phyloP scores from a whole-genome alignment of 2,888 invertebrate species.

The Polydrusus pterygomalis region DNA sequence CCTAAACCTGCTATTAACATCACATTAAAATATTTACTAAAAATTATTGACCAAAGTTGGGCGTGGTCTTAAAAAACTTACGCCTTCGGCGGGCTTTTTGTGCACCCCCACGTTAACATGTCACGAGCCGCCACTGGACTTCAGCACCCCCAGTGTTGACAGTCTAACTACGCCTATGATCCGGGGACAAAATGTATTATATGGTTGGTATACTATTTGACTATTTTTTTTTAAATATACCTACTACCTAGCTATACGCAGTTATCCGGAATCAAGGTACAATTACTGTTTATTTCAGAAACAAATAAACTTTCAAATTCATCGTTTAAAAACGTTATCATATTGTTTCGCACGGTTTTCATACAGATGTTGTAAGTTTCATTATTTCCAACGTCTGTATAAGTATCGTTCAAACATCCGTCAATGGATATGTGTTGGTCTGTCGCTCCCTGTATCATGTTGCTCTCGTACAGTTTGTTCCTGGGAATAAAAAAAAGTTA shows the following conservation, averaged over 20 bases:
- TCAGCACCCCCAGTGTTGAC: too few relatives aligned
- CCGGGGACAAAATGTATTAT: too few relatives aligned
- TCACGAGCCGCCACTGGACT: too few relatives aligned
- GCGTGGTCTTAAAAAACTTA: too few relatives aligned
- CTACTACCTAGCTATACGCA: background rate
- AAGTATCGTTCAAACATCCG: background rate
- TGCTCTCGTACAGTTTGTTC: background rate
- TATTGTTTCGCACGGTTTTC: background rate
- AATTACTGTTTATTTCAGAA: background rate
- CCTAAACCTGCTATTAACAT: too few relatives aligned
- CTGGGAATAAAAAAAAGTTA: background rate
- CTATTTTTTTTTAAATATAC: too few relatives aligned
- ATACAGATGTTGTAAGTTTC: background rate
- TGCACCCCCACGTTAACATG: too few relatives aligned
- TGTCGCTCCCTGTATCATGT: background rate
- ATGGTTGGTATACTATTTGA: too few relatives aligned
- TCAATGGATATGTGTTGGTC: background rate
- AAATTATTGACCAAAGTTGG: too few relatives aligned
- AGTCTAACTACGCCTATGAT: too few relatives aligned
- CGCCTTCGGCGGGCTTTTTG: too few relatives aligned
- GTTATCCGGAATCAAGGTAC: background rate
- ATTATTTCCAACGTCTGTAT: background rate
- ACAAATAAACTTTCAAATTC: background rate
- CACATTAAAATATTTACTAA: too few relatives aligned
- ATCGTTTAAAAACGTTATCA: background rate